Conservation (phyloP, 2,888 invertebrate genomes). For the Leptothorax acervorum region DNA sequence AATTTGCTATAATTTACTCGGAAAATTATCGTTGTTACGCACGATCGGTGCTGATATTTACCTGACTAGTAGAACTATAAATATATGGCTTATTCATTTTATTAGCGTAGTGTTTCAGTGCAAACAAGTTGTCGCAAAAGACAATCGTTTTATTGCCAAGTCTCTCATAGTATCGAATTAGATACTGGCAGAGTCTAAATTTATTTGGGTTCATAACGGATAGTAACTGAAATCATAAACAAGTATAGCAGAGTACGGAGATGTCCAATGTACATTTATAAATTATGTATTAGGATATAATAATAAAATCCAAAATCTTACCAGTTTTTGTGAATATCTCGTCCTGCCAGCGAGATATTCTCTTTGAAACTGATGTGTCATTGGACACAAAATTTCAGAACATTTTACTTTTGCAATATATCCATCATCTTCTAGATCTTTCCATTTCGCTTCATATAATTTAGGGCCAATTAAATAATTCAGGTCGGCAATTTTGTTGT, state of each 20-base stretch:
- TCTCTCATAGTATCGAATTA: conserved; percentile 96
- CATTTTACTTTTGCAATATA: conserved; percentile 99
- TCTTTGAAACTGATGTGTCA: conserved; percentile 99
- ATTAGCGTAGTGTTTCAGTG: conserved; percentile 98
- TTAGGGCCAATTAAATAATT: conserved; percentile 99
- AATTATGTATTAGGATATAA: background rate
- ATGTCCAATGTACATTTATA: conserved; percentile 22
- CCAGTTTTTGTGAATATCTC: conserved; percentile 94
- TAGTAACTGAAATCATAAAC: conserved; percentile 87
- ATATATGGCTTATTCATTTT: conserved; percentile 99
- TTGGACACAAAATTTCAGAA: conserved; percentile 99
- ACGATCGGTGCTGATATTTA: conserved; percentile 64
- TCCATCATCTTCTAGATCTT: no score
- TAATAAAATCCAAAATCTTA: conserved; percentile 80
- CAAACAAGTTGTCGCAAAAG: conserved; percentile 99
- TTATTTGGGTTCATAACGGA: conserved; percentile 99
- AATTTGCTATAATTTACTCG: background rate
- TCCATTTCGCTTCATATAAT: conserved; percentile 99
- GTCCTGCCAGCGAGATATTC: conserved; percentile 97
- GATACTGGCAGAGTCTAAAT: conserved; percentile 98
- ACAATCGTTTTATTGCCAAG: conserved; percentile 99
- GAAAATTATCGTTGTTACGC: background rate
- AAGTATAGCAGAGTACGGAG: no score
- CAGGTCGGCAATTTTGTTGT: conserved; percentile 99
- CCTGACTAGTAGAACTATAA: conserved; percentile 97